Evolutionary conservation across 1,140 invertebrate species (phyloP), one percentile per base, ranked within the genome.

Genomic region (Gonatopus flavifemur): DNA sequence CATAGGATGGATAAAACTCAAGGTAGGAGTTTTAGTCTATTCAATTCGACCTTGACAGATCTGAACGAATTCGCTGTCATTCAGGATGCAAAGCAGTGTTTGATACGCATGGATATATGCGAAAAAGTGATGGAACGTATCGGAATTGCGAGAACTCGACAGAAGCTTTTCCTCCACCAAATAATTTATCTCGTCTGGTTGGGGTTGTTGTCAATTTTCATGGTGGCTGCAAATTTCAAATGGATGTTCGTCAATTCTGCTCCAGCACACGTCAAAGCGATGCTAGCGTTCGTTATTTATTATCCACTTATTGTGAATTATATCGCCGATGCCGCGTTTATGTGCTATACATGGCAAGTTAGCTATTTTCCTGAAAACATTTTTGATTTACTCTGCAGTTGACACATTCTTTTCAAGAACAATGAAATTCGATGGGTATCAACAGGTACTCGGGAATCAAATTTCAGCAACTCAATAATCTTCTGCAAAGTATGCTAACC

Each of bases 281-380:
- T 21, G 3, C 8, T 61, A 0, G 18, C 12, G 1, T 1, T 36
- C 1, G 9, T 30, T 0, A 3, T 28, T 1, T 13, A 51, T 13
- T 24, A 51, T 35, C 52, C 60, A 4, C 10, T 52, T 3, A 1
- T 28, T 0, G 3, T 62, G 1, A 45, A 55, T 15, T 31, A 25
- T 6, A 15, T 56, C 3, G 38, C 24, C 3, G 54, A 57, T n/a
- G 6, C 35, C 2, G 44, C 60, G 4, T 67, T 68, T 30, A 16
- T 53, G 2, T 31, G 37, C 10, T 54, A 54, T 39, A 16, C 66
- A 31, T 62, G 45, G 65, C 60, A 55, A 15, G 28, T 41, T 12
- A 6, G 8, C 10, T 7, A 3, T 18, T 31, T 13, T 13, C n/a
- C 15, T 19, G n/a, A 7, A 10, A 21, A 3, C 9, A 13, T 15